phyloP scores from a whole-genome alignment of 2,113 vertebrate species.

The Elgaria multicarinata region DNA sequence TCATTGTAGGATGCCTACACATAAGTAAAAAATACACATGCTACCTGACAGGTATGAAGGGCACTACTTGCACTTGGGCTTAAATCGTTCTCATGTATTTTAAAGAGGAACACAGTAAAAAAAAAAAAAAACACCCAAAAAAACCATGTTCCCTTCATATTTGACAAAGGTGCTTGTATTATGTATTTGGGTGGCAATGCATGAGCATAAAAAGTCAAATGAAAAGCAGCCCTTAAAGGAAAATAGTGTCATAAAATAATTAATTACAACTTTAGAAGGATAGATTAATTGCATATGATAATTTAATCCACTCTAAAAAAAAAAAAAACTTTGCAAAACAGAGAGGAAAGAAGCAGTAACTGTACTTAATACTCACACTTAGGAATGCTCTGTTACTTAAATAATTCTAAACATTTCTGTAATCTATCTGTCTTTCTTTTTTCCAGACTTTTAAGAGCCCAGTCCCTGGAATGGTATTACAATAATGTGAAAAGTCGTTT shows the following conservation, averaged over 20 bases:
- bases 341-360: neutral
- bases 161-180: neutral
- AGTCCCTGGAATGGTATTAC: conserved; percentile 98
- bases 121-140: neutral
- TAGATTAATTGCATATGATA: neutral
- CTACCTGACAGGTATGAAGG: neutral
- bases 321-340: neutral
- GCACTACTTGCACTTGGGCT: neutral
- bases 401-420: conserved; percentile 6
- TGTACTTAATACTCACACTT: too few relatives aligned
- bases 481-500: conserved; percentile 96
- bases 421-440: conserved; percentile 35
- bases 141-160: neutral
- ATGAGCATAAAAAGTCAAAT: neutral
- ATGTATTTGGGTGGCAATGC: neutral
- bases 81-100: neutral
- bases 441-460: conserved; percentile 87
- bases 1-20: neutral
- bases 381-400: neutral
- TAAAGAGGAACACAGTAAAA: neutral
- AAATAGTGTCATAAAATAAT: neutral
- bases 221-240: neutral
- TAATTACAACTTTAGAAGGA: neutral
- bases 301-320: neutral
- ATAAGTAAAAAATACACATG: neutral